These are phyloP conservation scores for Dryoscopus gambensis DNA, from an alignment of 2,113 vertebrate species.

Conservation along the genomic window DNA sequence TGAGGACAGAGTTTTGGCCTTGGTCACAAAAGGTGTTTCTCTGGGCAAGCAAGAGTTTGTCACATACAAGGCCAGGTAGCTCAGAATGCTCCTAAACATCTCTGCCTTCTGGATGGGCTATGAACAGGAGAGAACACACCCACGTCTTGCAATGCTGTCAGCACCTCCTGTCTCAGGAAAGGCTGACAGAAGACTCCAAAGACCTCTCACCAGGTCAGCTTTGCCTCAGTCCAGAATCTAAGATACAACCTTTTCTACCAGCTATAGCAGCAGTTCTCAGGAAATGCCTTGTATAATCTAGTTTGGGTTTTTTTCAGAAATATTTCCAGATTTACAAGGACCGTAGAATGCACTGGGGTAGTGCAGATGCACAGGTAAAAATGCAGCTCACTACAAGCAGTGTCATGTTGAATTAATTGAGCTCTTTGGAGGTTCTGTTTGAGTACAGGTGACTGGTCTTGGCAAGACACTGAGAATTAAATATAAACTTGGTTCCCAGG, in stretches of 20 bases:
- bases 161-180: neutral
- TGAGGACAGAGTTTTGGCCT: neutral
- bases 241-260: neutral
- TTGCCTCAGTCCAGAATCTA: neutral
- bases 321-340: neutral
- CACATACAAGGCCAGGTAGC: neutral
- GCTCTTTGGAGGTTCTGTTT: neutral
- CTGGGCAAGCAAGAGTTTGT: neutral
- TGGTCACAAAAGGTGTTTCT: neutral
- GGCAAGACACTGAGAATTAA: neutral
- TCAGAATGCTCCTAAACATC: neutral
- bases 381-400: neutral
- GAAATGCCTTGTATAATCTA: neutral
- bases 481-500: neutral
- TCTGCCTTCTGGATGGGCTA: neutral
- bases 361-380: neutral
- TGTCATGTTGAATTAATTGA: neutral
- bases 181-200: neutral
- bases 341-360: neutral
- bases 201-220: neutral
- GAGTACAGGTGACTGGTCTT: neutral
- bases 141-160: neutral
- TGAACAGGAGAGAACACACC: neutral
- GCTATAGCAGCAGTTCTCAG: neutral
- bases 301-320: neutral